Base-by-base conservation (phyloP, 1,140 invertebrate species). In the Drosophila cardini region DNA sequence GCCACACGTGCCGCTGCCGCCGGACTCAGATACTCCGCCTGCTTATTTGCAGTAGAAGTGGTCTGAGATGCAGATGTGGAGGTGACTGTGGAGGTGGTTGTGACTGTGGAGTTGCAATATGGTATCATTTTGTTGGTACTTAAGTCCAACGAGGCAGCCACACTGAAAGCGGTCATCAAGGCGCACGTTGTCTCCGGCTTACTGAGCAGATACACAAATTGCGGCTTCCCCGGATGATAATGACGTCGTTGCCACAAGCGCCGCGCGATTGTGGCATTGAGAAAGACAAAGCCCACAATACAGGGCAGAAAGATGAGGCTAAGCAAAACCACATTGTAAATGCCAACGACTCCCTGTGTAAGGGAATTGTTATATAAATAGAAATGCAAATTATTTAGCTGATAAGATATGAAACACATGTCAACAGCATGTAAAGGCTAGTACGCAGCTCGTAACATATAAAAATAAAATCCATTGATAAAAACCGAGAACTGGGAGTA, bases 221-320 rank as follows among this genome's bases (percentile, higher is more conserved):
- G 32, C 8, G 57, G 9, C n/a, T 64, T 32, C 0, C 45, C 45
- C 8, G 8, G 62, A 10, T 64, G 76, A 43, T 72, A 72, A 57
- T 87, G 80, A 13, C 90, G 64, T 5, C 86, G 68, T 16, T 64
- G 90, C 92, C 93, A 94, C 48, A 94, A 91, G 55, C 93, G 91
- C 26, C 91, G 72, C 1, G 93, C 94, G n/a, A 94, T 92, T 0
- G 93, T 92, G 16, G 92, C 84, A 70, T 95, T 93, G 9, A 95
- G 87, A 68, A 92, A 93, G 9, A 94, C 34, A 64, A 94, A 94
- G 48, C 93, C 91, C 21, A 92, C 74, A 18, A 93, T 86, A 40
- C 94, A 92, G 8, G 94, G 93, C 26, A 93, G 16, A 53, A 94
- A 94, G 68, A 94, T 93, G 5, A 93, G 78, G n/a, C 89, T 64